Percentiles rank a stretch among this genome's conserved stretches.
Conservation (phyloP, 2,888 invertebrate species). For the Drosophila seclusa region DNA sequence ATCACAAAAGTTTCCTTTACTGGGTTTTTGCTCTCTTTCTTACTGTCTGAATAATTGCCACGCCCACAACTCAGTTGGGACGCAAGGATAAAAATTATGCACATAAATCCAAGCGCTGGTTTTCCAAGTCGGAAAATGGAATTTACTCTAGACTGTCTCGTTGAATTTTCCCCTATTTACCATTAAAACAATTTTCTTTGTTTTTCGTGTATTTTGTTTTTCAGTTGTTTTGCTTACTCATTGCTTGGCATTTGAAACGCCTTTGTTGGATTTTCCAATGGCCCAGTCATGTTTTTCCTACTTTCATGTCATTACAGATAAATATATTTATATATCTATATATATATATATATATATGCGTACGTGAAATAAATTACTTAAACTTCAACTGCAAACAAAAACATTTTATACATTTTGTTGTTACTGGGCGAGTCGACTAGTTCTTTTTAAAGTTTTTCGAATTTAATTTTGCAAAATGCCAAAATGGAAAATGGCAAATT, state of each 20-base stretch:
- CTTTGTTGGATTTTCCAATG: conserved; percentile 53
- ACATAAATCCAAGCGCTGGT: conserved; percentile 69
- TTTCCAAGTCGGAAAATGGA: conserved; percentile 61
- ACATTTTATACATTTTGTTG: conserved; percentile 32
- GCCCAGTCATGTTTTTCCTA: conserved; percentile 48
- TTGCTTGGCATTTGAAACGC: conserved; percentile 57
- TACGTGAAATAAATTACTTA: conserved; percentile 46
- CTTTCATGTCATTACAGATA: conserved; percentile 27
- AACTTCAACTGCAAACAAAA: conserved; percentile 39
- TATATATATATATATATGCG: neutral
- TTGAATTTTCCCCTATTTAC: conserved; percentile 33
- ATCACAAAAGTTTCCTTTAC: conserved; percentile 55
- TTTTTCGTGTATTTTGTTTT: conserved; percentile 26
- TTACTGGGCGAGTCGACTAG: conserved; percentile 17
- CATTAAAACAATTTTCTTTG: conserved; percentile 35
- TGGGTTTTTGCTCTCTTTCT: neutral
- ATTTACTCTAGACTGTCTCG: neutral
- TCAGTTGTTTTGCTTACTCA: conserved; percentile 45
- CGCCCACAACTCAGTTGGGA: conserved; percentile 38
- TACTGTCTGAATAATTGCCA: conserved; percentile 41
- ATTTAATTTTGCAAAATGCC: conserved; percentile 32
- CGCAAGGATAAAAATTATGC: conserved; percentile 71
- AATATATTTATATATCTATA: neutral
- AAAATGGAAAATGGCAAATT: conserved; percentile 32
- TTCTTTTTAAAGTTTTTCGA: conserved; percentile 10